Conservation (phyloP, 2,888 invertebrate genomes). For the Rotaria sp. region DNA sequence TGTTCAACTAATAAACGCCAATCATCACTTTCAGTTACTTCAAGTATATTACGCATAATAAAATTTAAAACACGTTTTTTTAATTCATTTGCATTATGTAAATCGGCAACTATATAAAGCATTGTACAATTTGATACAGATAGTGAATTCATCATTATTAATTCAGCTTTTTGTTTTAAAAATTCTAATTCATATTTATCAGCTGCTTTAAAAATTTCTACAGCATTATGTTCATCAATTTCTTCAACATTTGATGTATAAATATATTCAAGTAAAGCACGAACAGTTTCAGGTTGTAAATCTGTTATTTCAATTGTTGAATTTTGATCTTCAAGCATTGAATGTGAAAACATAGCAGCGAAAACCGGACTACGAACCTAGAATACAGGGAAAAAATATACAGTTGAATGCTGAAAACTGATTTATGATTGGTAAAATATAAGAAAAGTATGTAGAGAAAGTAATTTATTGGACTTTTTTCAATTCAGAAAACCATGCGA, state of each 20-base stretch:
- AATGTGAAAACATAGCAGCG: slow-evolving; percentile 28
- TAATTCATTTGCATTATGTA: slow-evolving; percentile 27
- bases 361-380: slow-evolving; percentile 10
- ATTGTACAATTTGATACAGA: slow-evolving; percentile 4
- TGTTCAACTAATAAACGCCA: slow-evolving; percentile 25
- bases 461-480: no score
- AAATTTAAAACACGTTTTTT: slow-evolving; percentile 21
- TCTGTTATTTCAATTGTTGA: slow-evolving; percentile 16
- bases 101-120: slow-evolving; percentile 22
- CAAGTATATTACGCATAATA: slow-evolving; percentile 14
- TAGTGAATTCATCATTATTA: slow-evolving; percentile 21
- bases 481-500: no score
- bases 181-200: slow-evolving; percentile 30
- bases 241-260: slow-evolving; percentile 16
- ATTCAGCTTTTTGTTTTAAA: slow-evolving; percentile 11
- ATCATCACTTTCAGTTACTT: slow-evolving; percentile 28
- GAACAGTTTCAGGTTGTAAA: slow-evolving; percentile 12
- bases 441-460: no score
- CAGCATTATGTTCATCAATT: slow-evolving; percentile 13
- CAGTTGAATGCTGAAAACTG: no score
- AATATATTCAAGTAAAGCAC: slow-evolving; percentile 13
- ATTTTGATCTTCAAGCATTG: slow-evolving; percentile 28
- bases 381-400: background rate
- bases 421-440: no score
- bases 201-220: slow-evolving; percentile 23